Evolutionary conservation across 2,113 vertebrate genomes (phyloP), one percentile per base, ranked within the genome.

Genomic region (Stegostoma tigrinum): DNA sequence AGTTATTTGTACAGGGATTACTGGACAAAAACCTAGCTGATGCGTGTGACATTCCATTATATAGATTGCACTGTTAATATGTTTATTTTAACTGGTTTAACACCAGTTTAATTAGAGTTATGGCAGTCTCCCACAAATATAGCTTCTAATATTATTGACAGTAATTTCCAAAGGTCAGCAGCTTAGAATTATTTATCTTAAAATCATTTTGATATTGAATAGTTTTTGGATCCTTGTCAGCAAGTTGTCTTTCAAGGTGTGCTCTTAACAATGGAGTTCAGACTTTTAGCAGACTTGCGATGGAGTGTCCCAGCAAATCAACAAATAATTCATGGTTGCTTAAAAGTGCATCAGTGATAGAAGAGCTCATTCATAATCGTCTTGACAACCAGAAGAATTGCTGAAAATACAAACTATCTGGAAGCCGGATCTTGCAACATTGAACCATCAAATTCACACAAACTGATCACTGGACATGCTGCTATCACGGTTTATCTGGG

Each of bases 61-160:
- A 21, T 67, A 52, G 1, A 15, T 38, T 17, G 17, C 67, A 61
- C 17, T 38, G 64, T 66, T 66, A 66, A 93, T 21, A 6, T 38
- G 34, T 66, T 66, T 93, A 67, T 93, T 93, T 93, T 93, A 93
- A 93, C 17, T 67, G 89, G 61, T 19, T 19, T 64, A 93, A 38
- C 89, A 91, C 61, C 89, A 93, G 15, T 66, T 27, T 38, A 93
- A 42, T 83, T 83, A 93, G 15, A 42, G 61, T 93, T 8, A 66
- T 23, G 5, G 34, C 27, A 91, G n/a, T n/a, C 30, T 64, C 61
- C 64, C 61, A n/a, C 6, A 19, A 10, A 38, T 6, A 67, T 38
- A n/a, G 1, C 89, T 66, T 93, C 64, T 15, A n/a, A 93, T 64
- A 66, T 67, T 34, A 66, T 61, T 19, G n/a, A 66, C n/a, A 38